Evolutionary conservation across 2,888 invertebrate species (phyloP), one percentile per base, ranked within the genome.

Genomic region (Philaethria dido): DNA sequence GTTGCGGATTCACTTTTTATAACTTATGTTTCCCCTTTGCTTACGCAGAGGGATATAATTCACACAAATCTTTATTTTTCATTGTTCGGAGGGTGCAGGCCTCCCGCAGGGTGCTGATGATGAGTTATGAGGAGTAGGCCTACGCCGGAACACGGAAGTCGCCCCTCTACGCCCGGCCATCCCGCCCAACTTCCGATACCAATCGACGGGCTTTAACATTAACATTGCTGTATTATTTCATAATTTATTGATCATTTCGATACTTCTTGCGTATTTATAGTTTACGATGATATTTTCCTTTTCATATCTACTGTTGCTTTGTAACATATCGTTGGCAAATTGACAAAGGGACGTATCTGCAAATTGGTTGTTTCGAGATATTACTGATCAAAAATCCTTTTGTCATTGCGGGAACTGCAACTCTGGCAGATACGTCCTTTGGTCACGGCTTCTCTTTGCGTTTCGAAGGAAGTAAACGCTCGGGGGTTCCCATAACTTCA

Each of bases 61-160:
- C 88, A 86, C 86, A 85, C 86, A 88, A 88, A 89, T 90, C 89
- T 89, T 86, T 85, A 83, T 86, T 84, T 87, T 87, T 88, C 87
- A 87, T 88, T 87, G 84, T 79, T 79, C 73, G 79, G 84, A 80
- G 87, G 82, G 85, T 77, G 86, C 80, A 83, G 76, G 73, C 78
- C 84, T 83, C 89, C 89, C 81, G 86, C 77, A 73, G 91, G 72
- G 89, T 73, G 77, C 80, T 90, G 91, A 91, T 91, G 91, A 92
- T 91, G 91, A 91, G 90, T 91, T 92, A 92, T 86, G 83, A 82
- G 77, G 77, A 77, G 78, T 64, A 70, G 65, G 72, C 68, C 68
- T 73, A 70, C 73, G 73, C 77, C 78, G 79, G 80, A 75, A 82
- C 85, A 83, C 84, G 89, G 91, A 90, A 88, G 87, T 87, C 84